Evolutionary conservation across 2,797 vertebrate species (phyloP).

Genomic region (Scolopax bukidnonensis): DNA sequence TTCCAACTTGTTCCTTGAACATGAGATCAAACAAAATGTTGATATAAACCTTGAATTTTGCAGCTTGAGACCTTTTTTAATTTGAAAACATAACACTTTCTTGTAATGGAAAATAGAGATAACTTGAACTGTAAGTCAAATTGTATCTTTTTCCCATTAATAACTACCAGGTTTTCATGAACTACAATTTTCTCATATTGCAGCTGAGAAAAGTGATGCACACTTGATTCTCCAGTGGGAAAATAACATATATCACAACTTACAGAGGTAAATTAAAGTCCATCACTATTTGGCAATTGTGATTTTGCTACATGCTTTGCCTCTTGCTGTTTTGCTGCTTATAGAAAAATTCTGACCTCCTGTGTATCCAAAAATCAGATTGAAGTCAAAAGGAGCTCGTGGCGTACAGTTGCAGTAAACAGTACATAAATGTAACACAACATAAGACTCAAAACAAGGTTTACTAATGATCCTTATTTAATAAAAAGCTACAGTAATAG

Average conservation of each 20-base stretch:
- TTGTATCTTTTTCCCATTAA: not conserved
- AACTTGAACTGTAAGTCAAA: not conserved
- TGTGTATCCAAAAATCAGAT: not conserved
- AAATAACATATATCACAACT: not conserved
- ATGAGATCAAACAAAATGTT: not conserved
- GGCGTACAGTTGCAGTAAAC: not conserved
- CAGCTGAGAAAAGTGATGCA: not conserved
- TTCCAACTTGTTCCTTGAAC: not conserved
- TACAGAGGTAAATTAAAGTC: conserved; percentile 4
- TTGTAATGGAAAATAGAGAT: not conserved
- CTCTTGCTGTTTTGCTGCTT: not conserved
- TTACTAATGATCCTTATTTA: conserved; percentile 6
- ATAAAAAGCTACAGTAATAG: not conserved
- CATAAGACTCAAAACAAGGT: not conserved
- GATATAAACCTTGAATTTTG: not conserved
- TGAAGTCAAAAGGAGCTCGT: not conserved
- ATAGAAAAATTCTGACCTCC: not conserved
- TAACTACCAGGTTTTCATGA: not conserved
- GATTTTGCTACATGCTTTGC: not conserved
- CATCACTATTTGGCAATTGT: not conserved
- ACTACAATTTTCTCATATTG: not conserved
- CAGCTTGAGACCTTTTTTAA: conserved; percentile 5
- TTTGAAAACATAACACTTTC: not conserved
- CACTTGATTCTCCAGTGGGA: not conserved
- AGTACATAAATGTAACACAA: not conserved